A percentile compares a stretch with the other conserved stretches of the same genome.
Evolutionary conservation across 1,140 invertebrate genomes (phyloP).

Genomic region (Panagrolaimus sp.): DNA sequence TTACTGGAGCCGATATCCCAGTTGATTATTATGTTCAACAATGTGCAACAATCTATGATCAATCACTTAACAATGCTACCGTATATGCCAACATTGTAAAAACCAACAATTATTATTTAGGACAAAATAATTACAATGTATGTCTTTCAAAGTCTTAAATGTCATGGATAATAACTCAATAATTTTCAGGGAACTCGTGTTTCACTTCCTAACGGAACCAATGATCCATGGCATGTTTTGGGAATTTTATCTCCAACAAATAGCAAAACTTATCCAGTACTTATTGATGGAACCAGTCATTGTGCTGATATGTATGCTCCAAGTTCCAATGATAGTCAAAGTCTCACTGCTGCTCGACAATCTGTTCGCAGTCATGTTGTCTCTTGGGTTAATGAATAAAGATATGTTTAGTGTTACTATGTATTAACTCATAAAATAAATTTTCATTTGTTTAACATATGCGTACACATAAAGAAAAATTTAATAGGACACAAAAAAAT

Average conservation of each 20-base stretch:
- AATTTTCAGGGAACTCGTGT: not conserved
- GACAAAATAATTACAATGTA: not conserved
- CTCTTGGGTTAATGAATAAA: constrained; percentile 8
- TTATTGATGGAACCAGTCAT: constrained; percentile 13
- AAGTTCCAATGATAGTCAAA: not conserved
- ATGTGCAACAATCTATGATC: not conserved
- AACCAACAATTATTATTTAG: not conserved
- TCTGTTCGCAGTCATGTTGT: constrained; percentile 6
- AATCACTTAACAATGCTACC: not conserved
- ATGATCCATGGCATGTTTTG: constrained; percentile 24
- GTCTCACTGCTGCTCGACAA: constrained; percentile 2
- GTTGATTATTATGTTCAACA: constrained; percentile 3
- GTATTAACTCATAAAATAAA: no score
- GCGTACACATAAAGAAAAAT: no score
- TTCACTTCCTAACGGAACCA: not conserved
- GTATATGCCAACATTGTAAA: not conserved
- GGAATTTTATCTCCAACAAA: constrained; percentile 15
- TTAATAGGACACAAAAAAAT: no score
- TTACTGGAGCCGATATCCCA: not conserved
- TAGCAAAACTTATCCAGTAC: not conserved
- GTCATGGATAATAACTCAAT: no score
- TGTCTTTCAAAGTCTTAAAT: no score
- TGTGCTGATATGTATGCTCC: constrained; percentile 26
- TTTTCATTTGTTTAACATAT: no score
- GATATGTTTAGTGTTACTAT: not conserved